Evolutionary conservation across 2,797 vertebrate genomes (phyloP).

Genomic region (Sebastes ruberrimus): DNA sequence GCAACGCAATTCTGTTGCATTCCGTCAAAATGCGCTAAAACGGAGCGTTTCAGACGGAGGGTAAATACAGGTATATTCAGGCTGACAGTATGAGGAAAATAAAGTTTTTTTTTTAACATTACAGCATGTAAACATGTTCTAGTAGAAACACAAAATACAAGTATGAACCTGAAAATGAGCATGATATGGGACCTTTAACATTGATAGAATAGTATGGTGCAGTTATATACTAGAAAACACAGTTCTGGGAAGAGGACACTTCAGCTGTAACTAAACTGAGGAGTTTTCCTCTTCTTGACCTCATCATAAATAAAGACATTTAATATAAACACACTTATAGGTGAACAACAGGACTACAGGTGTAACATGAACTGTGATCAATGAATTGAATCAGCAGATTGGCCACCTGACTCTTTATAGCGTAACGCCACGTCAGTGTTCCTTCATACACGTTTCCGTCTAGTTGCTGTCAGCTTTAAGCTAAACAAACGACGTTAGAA

Average conservation of each 20-base stretch:
- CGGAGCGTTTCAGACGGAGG: too few relatives aligned
- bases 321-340: background rate
- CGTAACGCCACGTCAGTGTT: constrained; percentile 79
- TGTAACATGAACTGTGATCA: background rate
- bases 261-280: background rate
- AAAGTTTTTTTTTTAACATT: too few relatives aligned
- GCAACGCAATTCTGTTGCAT: too few relatives aligned
- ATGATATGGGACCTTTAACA: rapidly evolving
- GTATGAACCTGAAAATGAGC: too few relatives aligned
- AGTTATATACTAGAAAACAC: background rate
- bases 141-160: too few relatives aligned
- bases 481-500: background rate
- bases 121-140: too few relatives aligned
- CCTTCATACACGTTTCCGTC: constrained; percentile 38
- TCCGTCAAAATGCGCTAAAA: too few relatives aligned
- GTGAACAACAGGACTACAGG: background rate
- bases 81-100: too few relatives aligned
- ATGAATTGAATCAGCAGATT: background rate
- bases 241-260: background rate
- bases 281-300: background rate
- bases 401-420: background rate
- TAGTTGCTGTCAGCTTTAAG: constrained; percentile 13
- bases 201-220: background rate
- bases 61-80: too few relatives aligned
- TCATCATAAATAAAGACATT: background rate